These are phyloP conservation scores for Leptarthrus brevirostris DNA, from an alignment of 2,888 invertebrate species.

Conservation along the genomic window DNA sequence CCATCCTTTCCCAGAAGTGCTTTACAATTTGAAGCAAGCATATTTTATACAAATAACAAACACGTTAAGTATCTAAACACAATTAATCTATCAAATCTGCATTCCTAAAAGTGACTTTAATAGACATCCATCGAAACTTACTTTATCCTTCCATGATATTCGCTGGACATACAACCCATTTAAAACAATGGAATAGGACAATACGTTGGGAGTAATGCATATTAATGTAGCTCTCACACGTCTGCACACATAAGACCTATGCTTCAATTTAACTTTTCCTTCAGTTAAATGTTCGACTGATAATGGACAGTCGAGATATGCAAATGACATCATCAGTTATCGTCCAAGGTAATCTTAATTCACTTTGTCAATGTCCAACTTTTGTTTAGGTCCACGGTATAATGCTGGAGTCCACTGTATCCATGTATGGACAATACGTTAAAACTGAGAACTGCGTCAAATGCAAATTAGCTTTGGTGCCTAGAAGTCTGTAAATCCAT, in stretches of 20 bases:
- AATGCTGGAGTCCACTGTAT: conserved; percentile 20
- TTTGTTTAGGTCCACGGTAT: conserved; percentile 43
- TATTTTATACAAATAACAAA: no score
- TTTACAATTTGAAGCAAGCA: no score
- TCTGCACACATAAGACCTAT: conserved; percentile 19
- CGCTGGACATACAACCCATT: no score
- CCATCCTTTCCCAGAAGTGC: no score
- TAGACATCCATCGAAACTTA: no score
- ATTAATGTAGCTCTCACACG: conserved; percentile 40
- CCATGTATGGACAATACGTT: conserved; percentile 21
- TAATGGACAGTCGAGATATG: conserved; percentile 51
- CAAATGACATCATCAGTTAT: conserved; percentile 52
- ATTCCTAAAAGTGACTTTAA: no score
- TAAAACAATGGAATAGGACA: conserved; percentile 22
- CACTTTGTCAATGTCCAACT: conserved; percentile 51
- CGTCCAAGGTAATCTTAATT: conserved; percentile 51
- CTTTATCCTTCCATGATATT: no score
- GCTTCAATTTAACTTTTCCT: conserved; percentile 51
- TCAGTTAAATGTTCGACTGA: conserved; percentile 46
- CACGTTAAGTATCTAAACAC: no score
- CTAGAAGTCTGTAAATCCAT: conserved; percentile 27
- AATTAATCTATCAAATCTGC: no score
- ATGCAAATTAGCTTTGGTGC: conserved; percentile 43
- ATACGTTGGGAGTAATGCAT: conserved; percentile 33
- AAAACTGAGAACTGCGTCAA: conserved; percentile 29